Evolutionary conservation across 2,888 invertebrate species (phyloP).

Genomic region (Hoplodrina blanda): DNA sequence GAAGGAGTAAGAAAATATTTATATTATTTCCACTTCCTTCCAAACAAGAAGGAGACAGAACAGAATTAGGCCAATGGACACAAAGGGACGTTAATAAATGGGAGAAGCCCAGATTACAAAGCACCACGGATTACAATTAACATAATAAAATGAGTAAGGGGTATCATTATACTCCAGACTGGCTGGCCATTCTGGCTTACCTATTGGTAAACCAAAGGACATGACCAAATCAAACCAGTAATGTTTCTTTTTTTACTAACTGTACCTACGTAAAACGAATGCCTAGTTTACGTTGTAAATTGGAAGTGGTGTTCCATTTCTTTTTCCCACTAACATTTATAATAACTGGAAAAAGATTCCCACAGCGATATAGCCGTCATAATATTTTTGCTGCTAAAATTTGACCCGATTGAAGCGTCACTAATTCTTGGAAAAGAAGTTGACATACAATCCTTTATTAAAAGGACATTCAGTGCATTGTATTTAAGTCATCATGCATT

Average conservation of each 20-base stretch:
- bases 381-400: neutral
- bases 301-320: neutral
- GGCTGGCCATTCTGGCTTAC: too few relatives aligned
- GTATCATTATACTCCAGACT: too few relatives aligned
- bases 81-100: too few relatives aligned
- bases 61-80: too few relatives aligned
- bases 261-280: neutral
- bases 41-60: too few relatives aligned
- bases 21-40: too few relatives aligned
- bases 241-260: neutral
- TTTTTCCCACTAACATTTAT: neutral
- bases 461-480: slow-evolving; percentile 1
- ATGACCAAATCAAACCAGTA: neutral
- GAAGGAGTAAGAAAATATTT: too few relatives aligned
- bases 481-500: slow-evolving; percentile 14
- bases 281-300: neutral
- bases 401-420: too few relatives aligned
- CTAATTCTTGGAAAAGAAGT: neutral
- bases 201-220: too few relatives aligned
- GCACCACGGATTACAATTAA: too few relatives aligned
- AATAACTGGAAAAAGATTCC: neutral
- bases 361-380: neutral
- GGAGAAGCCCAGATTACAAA: too few relatives aligned
- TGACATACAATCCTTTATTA: neutral
- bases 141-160: too few relatives aligned